A percentile compares a stretch with the other conserved stretches of the same genome.
These are phyloP conservation scores for Cloeon dipterum DNA, from an alignment of 2,888 invertebrate genomes.

Conservation along the genomic window DNA sequence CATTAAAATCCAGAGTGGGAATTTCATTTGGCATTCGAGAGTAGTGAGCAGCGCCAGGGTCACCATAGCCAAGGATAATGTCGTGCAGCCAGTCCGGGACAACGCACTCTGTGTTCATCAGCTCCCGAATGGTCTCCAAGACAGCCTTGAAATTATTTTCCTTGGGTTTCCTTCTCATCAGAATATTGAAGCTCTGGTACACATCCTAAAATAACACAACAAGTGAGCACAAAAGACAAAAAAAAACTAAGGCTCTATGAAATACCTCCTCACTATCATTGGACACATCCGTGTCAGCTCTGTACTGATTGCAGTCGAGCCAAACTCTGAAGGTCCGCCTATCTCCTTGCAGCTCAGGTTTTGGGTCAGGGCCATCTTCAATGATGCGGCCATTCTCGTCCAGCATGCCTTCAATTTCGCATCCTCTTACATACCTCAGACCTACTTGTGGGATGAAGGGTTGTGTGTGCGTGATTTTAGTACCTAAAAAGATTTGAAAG, in stretches of 20 bases:
- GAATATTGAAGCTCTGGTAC: slow-evolving; percentile 83
- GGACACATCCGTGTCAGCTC: slow-evolving; percentile 67
- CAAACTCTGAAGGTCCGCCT: slow-evolving; percentile 79
- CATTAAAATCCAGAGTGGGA: slow-evolving; percentile 78
- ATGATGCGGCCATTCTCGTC: slow-evolving; percentile 88
- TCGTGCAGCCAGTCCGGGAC: slow-evolving; percentile 94
- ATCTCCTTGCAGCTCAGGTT: slow-evolving; percentile 70
- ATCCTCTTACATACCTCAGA: slow-evolving; percentile 77
- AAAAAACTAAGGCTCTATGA: background rate
- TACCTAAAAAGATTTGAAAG: slow-evolving; percentile 24
- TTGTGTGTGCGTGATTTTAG: slow-evolving; percentile 55
- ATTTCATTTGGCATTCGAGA: slow-evolving; percentile 78
- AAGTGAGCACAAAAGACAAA: background rate
- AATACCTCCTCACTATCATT: slow-evolving; percentile 53
- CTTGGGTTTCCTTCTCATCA: slow-evolving; percentile 96
- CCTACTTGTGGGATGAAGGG: slow-evolving; percentile 87
- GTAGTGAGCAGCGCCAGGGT: slow-evolving; percentile 93
- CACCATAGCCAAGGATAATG: slow-evolving; percentile 92
- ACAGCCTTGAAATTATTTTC: slow-evolving; percentile 99
- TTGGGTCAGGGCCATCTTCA: slow-evolving; percentile 84
- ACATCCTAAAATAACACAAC: slow-evolving; percentile 31
- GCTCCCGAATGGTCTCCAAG: slow-evolving; percentile 87
- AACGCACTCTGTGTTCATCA: slow-evolving; percentile 98
- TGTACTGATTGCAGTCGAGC: slow-evolving; percentile 93
- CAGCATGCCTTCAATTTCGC: slow-evolving; percentile 96